These are phyloP conservation scores for Myripristis murdjan DNA, from an alignment of 2,797 vertebrate species.

Conservation along the genomic window DNA sequence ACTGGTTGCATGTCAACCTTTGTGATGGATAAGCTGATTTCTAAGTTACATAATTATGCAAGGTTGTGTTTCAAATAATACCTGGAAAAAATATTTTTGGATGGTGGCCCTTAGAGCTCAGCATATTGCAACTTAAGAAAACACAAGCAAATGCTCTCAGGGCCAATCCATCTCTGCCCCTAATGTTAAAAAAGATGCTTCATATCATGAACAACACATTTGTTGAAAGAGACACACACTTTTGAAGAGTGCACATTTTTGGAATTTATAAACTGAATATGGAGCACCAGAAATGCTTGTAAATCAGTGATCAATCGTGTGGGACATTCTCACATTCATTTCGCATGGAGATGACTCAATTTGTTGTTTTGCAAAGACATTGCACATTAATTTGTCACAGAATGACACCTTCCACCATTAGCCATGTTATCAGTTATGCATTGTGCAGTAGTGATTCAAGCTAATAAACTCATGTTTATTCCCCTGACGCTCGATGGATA, in stretches of 20 bases:
- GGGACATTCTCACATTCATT: constrained; percentile 22
- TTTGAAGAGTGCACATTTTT: constrained; percentile 2
- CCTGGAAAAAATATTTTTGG: too few species aligned
- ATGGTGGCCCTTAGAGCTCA: too few species aligned
- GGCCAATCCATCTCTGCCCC: too few species aligned
- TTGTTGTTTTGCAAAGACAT: constrained; percentile 30
- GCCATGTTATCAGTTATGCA: constrained; percentile 26
- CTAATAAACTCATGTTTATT: constrained; percentile 45
- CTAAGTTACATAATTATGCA: too few species aligned
- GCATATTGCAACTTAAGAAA: neutral
- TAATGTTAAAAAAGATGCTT: neutral
- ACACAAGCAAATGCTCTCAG: too few species aligned
- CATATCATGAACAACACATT: neutral
- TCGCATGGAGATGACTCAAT: constrained; percentile 49
- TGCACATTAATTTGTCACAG: constrained; percentile 53
- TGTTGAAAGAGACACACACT: neutral
- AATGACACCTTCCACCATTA: constrained; percentile 41
- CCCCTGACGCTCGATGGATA: constrained; percentile 15
- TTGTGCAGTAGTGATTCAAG: constrained; percentile 26
- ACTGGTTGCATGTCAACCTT: too few species aligned
- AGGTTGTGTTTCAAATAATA: too few species aligned
- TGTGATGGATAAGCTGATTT: too few species aligned
- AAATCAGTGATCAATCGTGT: neutral
- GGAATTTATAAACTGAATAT: constrained; percentile 17
- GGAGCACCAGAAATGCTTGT: neutral